phyloP scores from a whole-genome alignment of 2,888 invertebrate genomes.

The Drosophila borborema region DNA sequence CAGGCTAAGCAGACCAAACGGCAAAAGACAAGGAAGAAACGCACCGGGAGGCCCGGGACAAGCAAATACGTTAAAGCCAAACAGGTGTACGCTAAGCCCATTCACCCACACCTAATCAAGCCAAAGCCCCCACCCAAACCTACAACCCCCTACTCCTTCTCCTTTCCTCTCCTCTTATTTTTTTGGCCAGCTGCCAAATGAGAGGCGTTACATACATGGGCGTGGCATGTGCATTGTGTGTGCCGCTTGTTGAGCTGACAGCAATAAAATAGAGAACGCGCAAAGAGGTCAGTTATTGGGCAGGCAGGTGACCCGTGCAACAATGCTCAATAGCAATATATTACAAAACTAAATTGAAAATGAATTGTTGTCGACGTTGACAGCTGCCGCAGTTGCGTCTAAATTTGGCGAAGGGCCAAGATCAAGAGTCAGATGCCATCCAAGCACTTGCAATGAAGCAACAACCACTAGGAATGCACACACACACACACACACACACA shows the following conservation, averaged over 20 bases:
- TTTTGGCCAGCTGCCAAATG: slow-evolving; percentile 26
- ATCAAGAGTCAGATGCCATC: slow-evolving; percentile 16
- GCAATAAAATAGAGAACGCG: slow-evolving; percentile 1
- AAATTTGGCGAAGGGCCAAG: slow-evolving; percentile 60
- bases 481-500: background rate
- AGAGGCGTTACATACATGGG: slow-evolving; percentile 7
- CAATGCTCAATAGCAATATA: slow-evolving; percentile 8
- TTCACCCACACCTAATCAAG: background rate
- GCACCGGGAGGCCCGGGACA: no score
- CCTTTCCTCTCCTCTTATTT: background rate
- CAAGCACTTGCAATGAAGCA: no score
- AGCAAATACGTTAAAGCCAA: slow-evolving; percentile 23
- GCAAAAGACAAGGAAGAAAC: no score
- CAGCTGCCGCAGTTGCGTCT: slow-evolving; percentile 61
- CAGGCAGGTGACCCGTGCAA: background rate
- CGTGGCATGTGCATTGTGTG: slow-evolving; percentile 15
- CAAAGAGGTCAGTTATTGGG: slow-evolving; percentile 5
- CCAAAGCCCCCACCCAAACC: background rate
- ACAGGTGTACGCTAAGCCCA: slow-evolving; percentile 22
- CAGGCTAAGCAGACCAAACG: no score
- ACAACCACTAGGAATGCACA: no score
- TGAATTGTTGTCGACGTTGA: slow-evolving; percentile 64
- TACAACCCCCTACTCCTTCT: background rate
- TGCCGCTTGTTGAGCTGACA: slow-evolving; percentile 43
- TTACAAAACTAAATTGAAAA: slow-evolving; percentile 27